Evolutionary conservation across 2,113 vertebrate genomes (phyloP), one percentile per base, ranked within the genome.

Genomic region (Calonectris borealis): DNA sequence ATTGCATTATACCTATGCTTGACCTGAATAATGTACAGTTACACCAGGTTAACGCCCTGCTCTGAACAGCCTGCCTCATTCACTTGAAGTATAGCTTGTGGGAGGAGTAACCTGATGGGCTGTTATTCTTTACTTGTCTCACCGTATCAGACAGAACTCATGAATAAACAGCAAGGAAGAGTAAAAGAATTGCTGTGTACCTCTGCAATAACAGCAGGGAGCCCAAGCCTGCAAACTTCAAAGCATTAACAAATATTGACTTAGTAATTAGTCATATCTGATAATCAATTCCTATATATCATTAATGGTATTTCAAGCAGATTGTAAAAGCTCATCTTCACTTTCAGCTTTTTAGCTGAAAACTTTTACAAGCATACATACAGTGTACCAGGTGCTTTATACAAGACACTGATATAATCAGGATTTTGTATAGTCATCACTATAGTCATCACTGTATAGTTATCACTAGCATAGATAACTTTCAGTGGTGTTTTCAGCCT

Each of bases 401-500:
- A 20, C 2, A 52, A 40, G 20, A 32, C 7, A 21, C 16, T 6
- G 16, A 46, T 34, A 29, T 2, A 25, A 77, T 46, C 25, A 78
- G 32, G 9, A 32, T 66, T 90, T 86, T 58, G 18, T 15, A 24
- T 7, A 49, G 42, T 49, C 1, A 2, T 27, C 27, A 42, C 32
- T n/a, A 68, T n/a, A n/a, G n/a, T n/a, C n/a, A n/a, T n/a, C n/a
- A n/a, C n/a, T 58, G 18, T 15, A 24, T 7, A 49, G 42, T 49
- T 1, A 2, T 27, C 27, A 42, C 32, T n/a, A 68, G 25, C 21
- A 29, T 0, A 1, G 6, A 10, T 46, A 22, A 26, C 40, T 71
- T 75, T 32, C 21, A 49, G 11, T 26, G 22, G 40, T n/a, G 4
- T 31, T 71, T 78, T 57, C 54, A 78, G 34, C 44, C 26, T 77